Conservation (phyloP, 2,888 invertebrate genomes). For the Germaria angustata region DNA sequence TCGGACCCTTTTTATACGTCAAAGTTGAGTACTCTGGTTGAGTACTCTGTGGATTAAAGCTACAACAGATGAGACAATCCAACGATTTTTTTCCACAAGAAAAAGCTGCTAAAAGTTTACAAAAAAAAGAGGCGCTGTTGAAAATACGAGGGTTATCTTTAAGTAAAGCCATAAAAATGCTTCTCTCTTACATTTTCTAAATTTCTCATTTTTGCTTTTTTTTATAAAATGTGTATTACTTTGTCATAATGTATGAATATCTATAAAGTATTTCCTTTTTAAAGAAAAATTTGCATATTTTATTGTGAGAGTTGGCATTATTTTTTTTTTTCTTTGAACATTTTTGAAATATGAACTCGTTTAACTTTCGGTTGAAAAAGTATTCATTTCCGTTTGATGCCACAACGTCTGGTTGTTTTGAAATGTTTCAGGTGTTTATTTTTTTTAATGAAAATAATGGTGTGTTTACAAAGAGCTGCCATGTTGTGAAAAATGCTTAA, state of each 20-base stretch:
- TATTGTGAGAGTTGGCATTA: neutral
- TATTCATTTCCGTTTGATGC: slow-evolving; percentile 65
- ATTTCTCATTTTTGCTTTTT: neutral
- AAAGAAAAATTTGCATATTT: slow-evolving; percentile 53
- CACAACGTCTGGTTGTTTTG: slow-evolving; percentile 51
- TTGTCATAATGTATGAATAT: slow-evolving; percentile 15
- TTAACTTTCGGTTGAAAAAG: slow-evolving; percentile 53
- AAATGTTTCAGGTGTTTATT: slow-evolving; percentile 12
- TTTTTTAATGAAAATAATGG: slow-evolving; percentile 20
- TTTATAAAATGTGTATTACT: slow-evolving; percentile 21
- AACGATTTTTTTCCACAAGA: neutral
- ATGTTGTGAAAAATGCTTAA: neutral
- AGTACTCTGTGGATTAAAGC: too few relatives aligned
- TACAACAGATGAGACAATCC: neutral
- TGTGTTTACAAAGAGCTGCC: slow-evolving; percentile 24
- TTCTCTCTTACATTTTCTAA: neutral
- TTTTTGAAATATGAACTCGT: slow-evolving; percentile 47
- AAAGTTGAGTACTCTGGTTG: too few relatives aligned
- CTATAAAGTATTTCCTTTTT: slow-evolving; percentile 7
- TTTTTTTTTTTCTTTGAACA: neutral
- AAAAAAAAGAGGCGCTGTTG: neutral
- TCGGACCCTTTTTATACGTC: too few relatives aligned
- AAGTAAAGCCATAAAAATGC: neutral
- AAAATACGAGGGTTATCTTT: slow-evolving; percentile 7
- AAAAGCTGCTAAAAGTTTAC: too few relatives aligned